Evolutionary conservation across 37 sponge, comb jelly and placozoan genomes (phyloP).

Genomic region (Mnemiopsis leidyi): DNA sequence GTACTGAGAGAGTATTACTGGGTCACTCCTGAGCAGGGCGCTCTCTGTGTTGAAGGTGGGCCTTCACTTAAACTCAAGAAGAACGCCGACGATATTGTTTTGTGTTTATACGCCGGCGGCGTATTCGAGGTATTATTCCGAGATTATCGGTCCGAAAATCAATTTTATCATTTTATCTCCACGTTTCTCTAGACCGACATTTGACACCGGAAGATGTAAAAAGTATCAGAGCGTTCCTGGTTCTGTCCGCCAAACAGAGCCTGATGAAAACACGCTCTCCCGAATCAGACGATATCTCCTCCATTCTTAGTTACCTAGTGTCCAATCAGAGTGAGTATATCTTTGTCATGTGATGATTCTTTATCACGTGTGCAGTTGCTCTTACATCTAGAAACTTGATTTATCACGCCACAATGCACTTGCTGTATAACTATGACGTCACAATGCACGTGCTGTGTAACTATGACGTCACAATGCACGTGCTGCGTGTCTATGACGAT

Average conservation of each 20-base stretch:
- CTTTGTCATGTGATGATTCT: not conserved
- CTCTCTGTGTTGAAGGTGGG: not conserved
- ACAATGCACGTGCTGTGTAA: too few relatives aligned
- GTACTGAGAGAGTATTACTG: constrained; percentile 34
- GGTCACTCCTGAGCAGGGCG: not conserved
- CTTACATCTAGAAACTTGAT: too few relatives aligned
- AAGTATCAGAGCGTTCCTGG: constrained; percentile 41
- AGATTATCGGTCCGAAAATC: too few relatives aligned
- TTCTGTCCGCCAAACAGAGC: constrained; percentile 55
- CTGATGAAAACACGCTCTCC: not conserved
- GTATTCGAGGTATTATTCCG: too few relatives aligned
- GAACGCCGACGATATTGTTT: too few relatives aligned
- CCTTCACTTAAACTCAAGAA: too few relatives aligned
- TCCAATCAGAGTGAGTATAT: not conserved
- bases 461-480: too few relatives aligned
- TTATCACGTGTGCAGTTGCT: not conserved
- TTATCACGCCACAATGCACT: too few relatives aligned
- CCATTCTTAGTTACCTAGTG: constrained; percentile 12
- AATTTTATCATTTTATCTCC: too few relatives aligned
- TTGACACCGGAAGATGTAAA: constrained; percentile 7
- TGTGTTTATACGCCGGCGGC: too few relatives aligned
- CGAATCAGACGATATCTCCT: constrained; percentile 29
- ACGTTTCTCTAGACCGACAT: not conserved
- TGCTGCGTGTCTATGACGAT: too few relatives aligned
- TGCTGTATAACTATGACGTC: too few relatives aligned